A percentile compares a stretch with the other conserved stretches of the same genome.
These are phyloP conservation scores for Pseudorectes ferrugineus DNA, from an alignment of 2,113 vertebrate species.

Conservation along the genomic window DNA sequence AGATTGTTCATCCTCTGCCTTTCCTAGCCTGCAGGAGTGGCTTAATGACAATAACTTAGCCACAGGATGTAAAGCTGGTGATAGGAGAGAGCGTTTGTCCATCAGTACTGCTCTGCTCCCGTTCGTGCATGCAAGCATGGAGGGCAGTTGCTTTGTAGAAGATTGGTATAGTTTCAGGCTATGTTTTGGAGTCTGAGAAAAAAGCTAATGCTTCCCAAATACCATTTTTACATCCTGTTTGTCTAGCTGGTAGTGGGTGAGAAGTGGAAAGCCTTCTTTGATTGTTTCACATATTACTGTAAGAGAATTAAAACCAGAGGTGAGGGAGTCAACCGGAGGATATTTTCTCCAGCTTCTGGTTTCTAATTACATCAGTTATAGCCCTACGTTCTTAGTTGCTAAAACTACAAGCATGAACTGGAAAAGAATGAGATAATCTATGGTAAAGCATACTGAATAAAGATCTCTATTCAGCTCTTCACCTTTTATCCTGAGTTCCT, in stretches of 20 bases:
- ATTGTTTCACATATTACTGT: slow-evolving; percentile 42
- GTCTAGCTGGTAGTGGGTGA: not conserved
- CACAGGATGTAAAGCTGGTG: not conserved
- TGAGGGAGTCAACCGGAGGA: slow-evolving; percentile 26
- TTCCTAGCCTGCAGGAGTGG: not conserved
- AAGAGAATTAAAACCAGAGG: slow-evolving; percentile 37
- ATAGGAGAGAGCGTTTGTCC: not conserved
- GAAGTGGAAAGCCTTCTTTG: not conserved
- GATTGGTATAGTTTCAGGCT: not conserved
- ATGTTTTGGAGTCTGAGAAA: not conserved
- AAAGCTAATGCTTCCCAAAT: not conserved
- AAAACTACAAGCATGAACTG: slow-evolving; percentile 78
- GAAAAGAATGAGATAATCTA: slow-evolving; percentile 83
- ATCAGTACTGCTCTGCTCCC: not conserved
- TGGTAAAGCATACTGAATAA: slow-evolving; percentile 82
- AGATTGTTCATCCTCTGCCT: not conserved
- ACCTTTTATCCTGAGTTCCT: slow-evolving; percentile 81
- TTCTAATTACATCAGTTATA: slow-evolving; percentile 70
- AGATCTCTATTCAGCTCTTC: slow-evolving; percentile 84
- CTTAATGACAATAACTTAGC: not conserved
- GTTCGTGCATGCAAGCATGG: fast-evolving
- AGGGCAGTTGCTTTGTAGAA: not conserved
- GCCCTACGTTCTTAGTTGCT: slow-evolving; percentile 60
- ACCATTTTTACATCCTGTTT: not conserved
- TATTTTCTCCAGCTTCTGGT: slow-evolving; percentile 59